phyloP scores from a whole-genome alignment of 2,113 vertebrate genomes.

The Excalfactoria chinensis region DNA sequence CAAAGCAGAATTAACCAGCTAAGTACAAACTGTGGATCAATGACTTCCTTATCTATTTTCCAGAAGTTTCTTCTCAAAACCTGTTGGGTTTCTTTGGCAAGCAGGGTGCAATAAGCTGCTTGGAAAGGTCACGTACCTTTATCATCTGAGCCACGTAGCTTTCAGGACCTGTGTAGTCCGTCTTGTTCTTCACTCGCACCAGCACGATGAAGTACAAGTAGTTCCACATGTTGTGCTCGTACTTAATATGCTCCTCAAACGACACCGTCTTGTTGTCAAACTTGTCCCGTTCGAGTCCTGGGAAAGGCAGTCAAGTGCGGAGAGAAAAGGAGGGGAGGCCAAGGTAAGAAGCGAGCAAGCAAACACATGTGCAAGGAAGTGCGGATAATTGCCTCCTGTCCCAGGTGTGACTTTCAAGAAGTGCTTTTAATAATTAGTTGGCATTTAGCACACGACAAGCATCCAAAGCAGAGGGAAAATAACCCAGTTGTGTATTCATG shows the following conservation, averaged over 20 bases:
- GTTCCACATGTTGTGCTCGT: constrained; percentile 99
- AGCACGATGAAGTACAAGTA: constrained; percentile 98
- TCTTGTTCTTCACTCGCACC: constrained; percentile 95
- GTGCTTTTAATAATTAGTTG: neutral
- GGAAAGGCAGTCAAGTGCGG: neutral
- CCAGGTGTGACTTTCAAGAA: neutral
- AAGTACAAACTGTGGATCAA: accelerated
- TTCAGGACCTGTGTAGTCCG: constrained; percentile 96
- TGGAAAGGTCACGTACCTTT: constrained; percentile 78
- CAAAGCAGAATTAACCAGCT: neutral
- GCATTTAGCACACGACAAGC: neutral
- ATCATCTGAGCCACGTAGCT: constrained; percentile 98
- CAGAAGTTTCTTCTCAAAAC: neutral
- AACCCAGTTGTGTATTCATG: neutral
- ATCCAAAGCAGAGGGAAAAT: neutral
- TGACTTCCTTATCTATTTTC: neutral
- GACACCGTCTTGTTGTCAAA: constrained; percentile 99
- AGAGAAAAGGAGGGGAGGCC: neutral
- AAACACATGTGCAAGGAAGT: neutral
- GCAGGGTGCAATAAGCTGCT: neutral
- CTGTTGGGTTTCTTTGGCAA: neutral
- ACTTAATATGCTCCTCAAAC: constrained; percentile 95
- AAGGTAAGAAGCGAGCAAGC: neutral
- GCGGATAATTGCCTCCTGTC: neutral
- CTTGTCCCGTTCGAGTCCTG: constrained; percentile 96